phyloP scores from a whole-genome alignment of 2,888 invertebrate genomes.

The Neocrepidodera transversa region DNA sequence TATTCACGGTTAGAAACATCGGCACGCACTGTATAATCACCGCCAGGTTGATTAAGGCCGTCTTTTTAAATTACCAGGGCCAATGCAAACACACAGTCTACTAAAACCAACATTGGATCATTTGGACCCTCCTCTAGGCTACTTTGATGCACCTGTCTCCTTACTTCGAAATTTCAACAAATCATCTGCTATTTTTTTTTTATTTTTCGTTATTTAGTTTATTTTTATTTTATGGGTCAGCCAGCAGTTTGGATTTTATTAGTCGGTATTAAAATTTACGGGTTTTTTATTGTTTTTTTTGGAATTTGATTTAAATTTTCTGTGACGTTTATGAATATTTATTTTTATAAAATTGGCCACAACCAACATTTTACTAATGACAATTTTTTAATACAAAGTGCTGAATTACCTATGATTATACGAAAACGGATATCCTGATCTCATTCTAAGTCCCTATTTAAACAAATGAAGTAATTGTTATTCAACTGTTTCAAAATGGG shows the following conservation, averaged over 20 bases:
- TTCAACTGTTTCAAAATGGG: conserved; percentile 12
- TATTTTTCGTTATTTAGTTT: conserved; percentile 23
- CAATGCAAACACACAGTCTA: conserved; percentile 56
- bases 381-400: conserved; percentile 3
- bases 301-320: not conserved
- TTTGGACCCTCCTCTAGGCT: conserved; percentile 44
- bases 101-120: conserved; percentile 51
- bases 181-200: conserved; percentile 53
- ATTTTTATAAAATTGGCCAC: too few relatives aligned
- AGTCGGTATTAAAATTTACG: not conserved
- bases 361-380: not conserved
- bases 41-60: conserved; percentile 47
- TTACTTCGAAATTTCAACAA: conserved; percentile 49
- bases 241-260: not conserved
- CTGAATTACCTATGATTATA: conserved; percentile 6
- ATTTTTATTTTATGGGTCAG: conserved; percentile 4
- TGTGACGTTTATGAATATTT: too few relatives aligned
- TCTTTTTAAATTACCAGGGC: conserved; percentile 51
- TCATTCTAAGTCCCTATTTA: conserved; percentile 5
- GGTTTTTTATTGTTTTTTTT: not conserved
- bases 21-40: conserved; percentile 53
- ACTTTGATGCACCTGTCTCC: conserved; percentile 51
- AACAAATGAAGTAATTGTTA: conserved; percentile 12
- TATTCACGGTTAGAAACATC: not conserved
- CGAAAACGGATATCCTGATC: conserved; percentile 14